Conservation (phyloP, 2,113 vertebrate species). For the Rhea americana region DNA sequence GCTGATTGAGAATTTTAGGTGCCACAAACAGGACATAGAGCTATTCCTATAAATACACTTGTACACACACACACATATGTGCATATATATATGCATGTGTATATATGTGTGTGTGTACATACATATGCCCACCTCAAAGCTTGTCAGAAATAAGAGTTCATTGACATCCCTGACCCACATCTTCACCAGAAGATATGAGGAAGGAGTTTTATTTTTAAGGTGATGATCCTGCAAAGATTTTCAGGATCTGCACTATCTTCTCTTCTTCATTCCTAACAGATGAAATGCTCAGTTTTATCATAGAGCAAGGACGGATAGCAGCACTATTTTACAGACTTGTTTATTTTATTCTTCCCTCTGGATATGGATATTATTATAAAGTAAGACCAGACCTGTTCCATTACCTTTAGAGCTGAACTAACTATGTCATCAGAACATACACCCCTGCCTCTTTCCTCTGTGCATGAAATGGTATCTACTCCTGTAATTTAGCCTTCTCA, state of each 20-base stretch:
- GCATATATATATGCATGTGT: no score
- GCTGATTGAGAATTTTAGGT: background rate
- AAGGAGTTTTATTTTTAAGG: background rate
- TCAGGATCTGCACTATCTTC: background rate
- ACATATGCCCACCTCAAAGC: background rate
- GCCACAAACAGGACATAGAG: background rate
- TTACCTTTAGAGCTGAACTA: background rate
- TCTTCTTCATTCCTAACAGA: background rate
- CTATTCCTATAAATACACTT: background rate
- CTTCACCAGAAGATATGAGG: background rate
- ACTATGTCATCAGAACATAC: accelerated
- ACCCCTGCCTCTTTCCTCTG: background rate
- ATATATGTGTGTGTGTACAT: background rate
- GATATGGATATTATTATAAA: background rate
- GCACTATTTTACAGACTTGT: background rate
- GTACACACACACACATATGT: no score
- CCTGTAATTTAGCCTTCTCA: background rate
- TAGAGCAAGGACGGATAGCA: background rate
- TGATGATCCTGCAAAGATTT: background rate
- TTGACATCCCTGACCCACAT: background rate
- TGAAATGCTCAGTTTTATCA: background rate
- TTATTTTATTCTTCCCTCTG: background rate
- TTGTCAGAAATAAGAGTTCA: background rate
- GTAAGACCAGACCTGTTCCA: background rate
- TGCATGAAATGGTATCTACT: background rate